A percentile compares a stretch with the other conserved stretches of the same genome.
These are phyloP conservation scores for Sinocyclocheilus rhinocerous DNA, from an alignment of 2,113 vertebrate genomes.

Conservation along the genomic window DNA sequence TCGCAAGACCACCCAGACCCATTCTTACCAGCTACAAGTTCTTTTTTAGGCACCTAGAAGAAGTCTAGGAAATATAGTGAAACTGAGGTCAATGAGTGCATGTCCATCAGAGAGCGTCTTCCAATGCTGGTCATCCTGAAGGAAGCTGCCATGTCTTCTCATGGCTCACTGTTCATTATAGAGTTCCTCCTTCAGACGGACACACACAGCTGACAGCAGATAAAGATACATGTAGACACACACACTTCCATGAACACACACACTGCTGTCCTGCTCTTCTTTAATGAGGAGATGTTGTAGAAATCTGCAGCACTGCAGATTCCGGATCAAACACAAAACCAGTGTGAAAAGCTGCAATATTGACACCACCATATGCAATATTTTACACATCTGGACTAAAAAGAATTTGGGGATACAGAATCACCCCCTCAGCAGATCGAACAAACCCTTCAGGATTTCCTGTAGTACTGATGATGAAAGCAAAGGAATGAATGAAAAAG, in stretches of 20 bases:
- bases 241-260: conserved; percentile 32
- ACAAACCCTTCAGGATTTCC: conserved; percentile 9
- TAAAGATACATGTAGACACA: conserved; percentile 29
- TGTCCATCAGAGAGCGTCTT: not conserved
- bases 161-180: conserved; percentile 26
- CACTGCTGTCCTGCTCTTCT: conserved; percentile 19
- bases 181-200: not conserved
- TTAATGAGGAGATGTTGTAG: conserved; percentile 43
- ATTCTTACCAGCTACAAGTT: not conserved
- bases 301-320: conserved; percentile 35
- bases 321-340: conserved; percentile 5
- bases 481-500: conserved; percentile 40
- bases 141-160: not conserved
- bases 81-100: conserved; percentile 1
- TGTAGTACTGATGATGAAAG: not conserved
- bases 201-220: conserved; percentile 25
- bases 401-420: not conserved
- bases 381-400: conserved; percentile 9
- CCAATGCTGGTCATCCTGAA: not conserved
- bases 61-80: not conserved
- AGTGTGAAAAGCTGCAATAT: conserved; percentile 22
- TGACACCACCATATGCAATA: not conserved
- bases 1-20: not conserved
- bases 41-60: not conserved
- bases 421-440: not conserved